These are phyloP conservation scores for Zophobas atratus DNA, from an alignment of 1,140 invertebrate species.

Conservation along the genomic window DNA sequence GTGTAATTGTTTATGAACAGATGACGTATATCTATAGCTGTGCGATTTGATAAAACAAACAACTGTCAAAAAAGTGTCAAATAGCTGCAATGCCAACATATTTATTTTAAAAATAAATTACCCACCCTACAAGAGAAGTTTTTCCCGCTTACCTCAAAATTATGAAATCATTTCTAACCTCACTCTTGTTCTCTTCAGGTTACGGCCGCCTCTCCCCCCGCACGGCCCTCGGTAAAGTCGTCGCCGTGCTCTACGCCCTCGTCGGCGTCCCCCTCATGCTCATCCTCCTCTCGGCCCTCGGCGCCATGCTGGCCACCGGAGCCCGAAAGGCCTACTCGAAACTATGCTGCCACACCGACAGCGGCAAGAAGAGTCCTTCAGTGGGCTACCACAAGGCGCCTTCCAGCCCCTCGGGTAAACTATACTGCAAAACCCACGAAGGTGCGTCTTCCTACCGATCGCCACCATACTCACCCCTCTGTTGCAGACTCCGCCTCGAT, in stretches of 20 bases:
- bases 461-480: background rate
- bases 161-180: background rate
- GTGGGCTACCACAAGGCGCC: slow-evolving; percentile 66
- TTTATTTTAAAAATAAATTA: no score
- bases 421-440: slow-evolving; percentile 60
- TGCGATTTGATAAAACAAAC: no score
- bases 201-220: slow-evolving; percentile 87
- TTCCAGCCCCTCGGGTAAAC: slow-evolving; percentile 62
- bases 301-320: slow-evolving; percentile 82
- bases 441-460: slow-evolving; percentile 46
- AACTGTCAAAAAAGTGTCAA: no score
- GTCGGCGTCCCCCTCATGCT: slow-evolving; percentile 90
- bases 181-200: slow-evolving; percentile 70
- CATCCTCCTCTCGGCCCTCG: slow-evolving; percentile 89
- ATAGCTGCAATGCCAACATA: no score
- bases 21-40: no score
- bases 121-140: no score
- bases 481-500: slow-evolving; percentile 61
- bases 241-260: slow-evolving; percentile 90
- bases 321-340: slow-evolving; percentile 81
- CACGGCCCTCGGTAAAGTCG: slow-evolving; percentile 82
- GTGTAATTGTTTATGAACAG: no score
- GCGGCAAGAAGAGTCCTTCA: slow-evolving; percentile 53
- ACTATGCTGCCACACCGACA: slow-evolving; percentile 72
- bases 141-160: no score